Evolutionary conservation across 2,888 invertebrate species (phyloP).

Genomic region (Platycheirus albimanus): DNA sequence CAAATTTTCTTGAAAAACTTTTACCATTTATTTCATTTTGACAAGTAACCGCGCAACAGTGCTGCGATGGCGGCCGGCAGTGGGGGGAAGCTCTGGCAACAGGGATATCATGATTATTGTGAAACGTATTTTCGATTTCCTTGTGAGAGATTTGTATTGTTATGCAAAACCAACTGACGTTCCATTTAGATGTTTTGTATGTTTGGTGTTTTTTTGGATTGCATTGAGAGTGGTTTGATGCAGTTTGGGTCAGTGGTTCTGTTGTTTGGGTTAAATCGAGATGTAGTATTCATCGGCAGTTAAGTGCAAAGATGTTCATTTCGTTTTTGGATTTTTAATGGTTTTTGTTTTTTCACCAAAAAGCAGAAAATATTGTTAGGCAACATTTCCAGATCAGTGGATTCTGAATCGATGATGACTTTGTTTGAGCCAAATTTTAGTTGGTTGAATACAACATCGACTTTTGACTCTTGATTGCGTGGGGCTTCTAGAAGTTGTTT

Average conservation of each 20-base stretch:
- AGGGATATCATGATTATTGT: slow-evolving; percentile 9
- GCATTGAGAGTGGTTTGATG: neutral
- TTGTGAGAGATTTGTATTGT: slow-evolving; percentile 36
- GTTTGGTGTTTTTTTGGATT: slow-evolving; percentile 5
- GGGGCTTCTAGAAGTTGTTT: too few relatives aligned
- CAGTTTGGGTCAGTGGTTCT: slow-evolving; percentile 9
- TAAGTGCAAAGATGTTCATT: neutral
- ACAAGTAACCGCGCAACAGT: slow-evolving; percentile 5
- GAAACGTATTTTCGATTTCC: slow-evolving; percentile 54
- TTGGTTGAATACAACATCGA: too few relatives aligned
- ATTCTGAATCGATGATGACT: too few relatives aligned
- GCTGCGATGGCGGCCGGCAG: too few relatives aligned
- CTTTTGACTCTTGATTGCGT: too few relatives aligned
- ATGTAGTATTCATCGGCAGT: neutral
- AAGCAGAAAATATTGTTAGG: too few relatives aligned
- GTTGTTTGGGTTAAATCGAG: slow-evolving; percentile 27
- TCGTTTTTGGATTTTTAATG: too few relatives aligned
- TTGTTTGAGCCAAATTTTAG: too few relatives aligned
- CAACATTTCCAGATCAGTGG: too few relatives aligned
- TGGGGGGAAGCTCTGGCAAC: too few relatives aligned
- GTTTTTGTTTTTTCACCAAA: too few relatives aligned
- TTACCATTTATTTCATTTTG: slow-evolving; percentile 29
- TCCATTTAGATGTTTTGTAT: neutral
- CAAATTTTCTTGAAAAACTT: slow-evolving; percentile 34
- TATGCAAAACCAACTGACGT: slow-evolving; percentile 49